Conservation (phyloP, 2,113 vertebrate species). For the Cygnus buccinator region DNA sequence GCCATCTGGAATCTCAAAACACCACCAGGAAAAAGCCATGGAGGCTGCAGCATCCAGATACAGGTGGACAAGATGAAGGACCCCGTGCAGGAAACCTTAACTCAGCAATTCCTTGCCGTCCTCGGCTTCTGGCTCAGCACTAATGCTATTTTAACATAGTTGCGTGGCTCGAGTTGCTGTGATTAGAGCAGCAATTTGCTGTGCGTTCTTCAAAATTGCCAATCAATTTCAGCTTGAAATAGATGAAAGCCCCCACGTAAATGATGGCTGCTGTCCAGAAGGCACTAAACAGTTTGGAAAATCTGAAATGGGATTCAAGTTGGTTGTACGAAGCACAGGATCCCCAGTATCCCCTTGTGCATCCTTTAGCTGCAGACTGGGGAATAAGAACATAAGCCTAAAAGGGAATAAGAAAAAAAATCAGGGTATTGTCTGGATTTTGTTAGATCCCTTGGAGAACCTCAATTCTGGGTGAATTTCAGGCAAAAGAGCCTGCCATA, state of each 20-base stretch:
- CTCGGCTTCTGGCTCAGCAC: neutral
- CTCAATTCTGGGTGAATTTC: neutral
- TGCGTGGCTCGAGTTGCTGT: conserved; percentile 34
- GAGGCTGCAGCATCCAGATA: neutral
- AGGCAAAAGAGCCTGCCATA: neutral
- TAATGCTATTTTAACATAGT: conserved; percentile 58
- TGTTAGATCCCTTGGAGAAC: neutral
- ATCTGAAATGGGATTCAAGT: neutral
- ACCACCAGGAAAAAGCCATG: neutral
- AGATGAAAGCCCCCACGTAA: neutral
- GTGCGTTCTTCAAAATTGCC: conserved; percentile 54
- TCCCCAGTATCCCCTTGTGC: neutral
- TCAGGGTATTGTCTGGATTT: neutral
- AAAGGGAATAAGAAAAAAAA: neutral
- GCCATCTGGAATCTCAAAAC: neutral
- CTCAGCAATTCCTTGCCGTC: conserved; percentile 11
- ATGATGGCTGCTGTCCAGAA: neutral
- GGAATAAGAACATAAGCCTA: neutral
- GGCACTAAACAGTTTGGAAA: neutral
- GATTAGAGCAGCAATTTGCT: conserved; percentile 62
- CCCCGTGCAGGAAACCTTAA: neutral
- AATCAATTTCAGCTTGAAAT: conserved; percentile 43
- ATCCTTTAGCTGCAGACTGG: neutral
- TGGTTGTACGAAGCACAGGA: neutral
- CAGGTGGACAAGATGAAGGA: neutral